These are phyloP conservation scores for Ranitomeya imitator DNA, from an alignment of 2,113 vertebrate species.

Conservation along the genomic window DNA sequence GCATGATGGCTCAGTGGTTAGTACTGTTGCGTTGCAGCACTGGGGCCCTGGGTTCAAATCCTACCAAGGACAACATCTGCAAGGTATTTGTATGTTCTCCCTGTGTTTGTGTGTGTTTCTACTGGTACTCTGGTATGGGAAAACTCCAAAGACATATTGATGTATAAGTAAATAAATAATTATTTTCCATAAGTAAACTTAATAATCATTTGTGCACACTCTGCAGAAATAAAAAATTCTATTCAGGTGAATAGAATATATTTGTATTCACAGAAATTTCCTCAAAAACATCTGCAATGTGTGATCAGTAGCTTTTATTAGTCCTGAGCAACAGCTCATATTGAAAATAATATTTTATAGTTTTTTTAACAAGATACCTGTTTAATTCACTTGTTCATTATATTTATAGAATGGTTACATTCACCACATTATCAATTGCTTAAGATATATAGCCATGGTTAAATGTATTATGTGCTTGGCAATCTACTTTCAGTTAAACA, in stretches of 20 bases:
- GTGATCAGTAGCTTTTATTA: not conserved
- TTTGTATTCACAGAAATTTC: not conserved
- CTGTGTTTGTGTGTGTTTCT: no score
- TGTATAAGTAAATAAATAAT: no score
- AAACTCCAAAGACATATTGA: no score
- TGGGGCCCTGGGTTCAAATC: no score
- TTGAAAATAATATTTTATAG: not conserved
- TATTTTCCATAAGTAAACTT: no score
- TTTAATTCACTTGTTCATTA: not conserved
- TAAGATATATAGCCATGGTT: slow-evolving; percentile 24
- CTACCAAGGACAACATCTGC: no score
- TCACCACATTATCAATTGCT: slow-evolving; percentile 6
- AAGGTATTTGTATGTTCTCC: no score
- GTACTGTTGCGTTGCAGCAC: no score
- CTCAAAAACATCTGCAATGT: not conserved
- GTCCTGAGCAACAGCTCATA: not conserved
- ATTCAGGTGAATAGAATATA: no score
- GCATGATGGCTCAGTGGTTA: no score
- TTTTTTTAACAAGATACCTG: not conserved
- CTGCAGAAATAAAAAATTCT: not conserved
- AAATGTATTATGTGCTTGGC: slow-evolving; percentile 29
- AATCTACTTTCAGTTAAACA: slow-evolving; percentile 18
- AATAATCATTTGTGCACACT: no score
- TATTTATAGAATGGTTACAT: slow-evolving; percentile 33
- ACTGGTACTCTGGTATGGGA: no score